Conservation (phyloP, 1,140 invertebrate genomes). For the Drosophila equinoxialis region DNA sequence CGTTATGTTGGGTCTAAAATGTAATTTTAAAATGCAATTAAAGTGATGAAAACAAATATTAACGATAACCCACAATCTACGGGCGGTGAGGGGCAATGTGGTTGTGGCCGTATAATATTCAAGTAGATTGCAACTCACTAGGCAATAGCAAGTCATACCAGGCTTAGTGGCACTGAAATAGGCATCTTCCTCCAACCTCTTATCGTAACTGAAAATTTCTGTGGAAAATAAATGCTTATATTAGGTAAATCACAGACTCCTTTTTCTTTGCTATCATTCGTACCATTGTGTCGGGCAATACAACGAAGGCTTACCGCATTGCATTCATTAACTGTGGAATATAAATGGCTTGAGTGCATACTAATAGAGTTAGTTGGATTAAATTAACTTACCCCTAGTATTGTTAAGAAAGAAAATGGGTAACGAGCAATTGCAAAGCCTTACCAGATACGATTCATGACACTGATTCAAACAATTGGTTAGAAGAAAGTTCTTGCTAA, state of each 20-base stretch:
- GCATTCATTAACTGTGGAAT: slow-evolving; percentile 54
- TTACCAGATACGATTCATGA: slow-evolving; percentile 68
- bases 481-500: slow-evolving; percentile 38
- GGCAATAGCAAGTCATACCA: slow-evolving; percentile 73
- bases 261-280: slow-evolving; percentile 11
- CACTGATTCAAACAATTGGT: slow-evolving; percentile 66
- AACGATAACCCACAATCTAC: slow-evolving; percentile 22
- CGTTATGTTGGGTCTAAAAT: slow-evolving; percentile 27
- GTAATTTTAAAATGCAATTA: not conserved
- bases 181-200: slow-evolving; percentile 65
- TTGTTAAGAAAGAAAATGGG: slow-evolving; percentile 64
- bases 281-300: slow-evolving; percentile 66
- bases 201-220: slow-evolving; percentile 78
- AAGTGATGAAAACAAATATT: not conserved
- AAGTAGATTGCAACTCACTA: slow-evolving; percentile 68
- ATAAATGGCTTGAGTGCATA: no score
- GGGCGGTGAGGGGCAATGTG: slow-evolving; percentile 54
- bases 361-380: no score
- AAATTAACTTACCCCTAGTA: slow-evolving; percentile 33
- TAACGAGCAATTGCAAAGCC: slow-evolving; percentile 69
- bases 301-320: slow-evolving; percentile 57
- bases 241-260: not conserved
- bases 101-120: slow-evolving; percentile 67
- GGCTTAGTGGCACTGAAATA: slow-evolving; percentile 69
- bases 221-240: not conserved